phyloP scores from a whole-genome alignment of 2,888 invertebrate genomes.

The Deilephila elpenor region DNA sequence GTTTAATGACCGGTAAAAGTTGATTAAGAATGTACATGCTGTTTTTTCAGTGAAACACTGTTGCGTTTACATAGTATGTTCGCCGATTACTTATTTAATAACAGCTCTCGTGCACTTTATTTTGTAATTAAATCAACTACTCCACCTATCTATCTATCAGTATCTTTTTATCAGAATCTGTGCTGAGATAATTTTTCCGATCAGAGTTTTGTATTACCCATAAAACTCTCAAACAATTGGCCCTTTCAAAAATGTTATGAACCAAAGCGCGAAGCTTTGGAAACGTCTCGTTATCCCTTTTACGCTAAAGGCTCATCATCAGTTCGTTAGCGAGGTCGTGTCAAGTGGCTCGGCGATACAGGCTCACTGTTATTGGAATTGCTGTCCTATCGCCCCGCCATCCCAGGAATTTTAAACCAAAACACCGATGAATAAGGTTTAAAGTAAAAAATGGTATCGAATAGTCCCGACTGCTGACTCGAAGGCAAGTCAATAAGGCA shows the following conservation, averaged over 20 bases:
- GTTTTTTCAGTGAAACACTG: background rate
- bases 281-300: conserved; percentile 47
- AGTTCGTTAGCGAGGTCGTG: conserved; percentile 65
- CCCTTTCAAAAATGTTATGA: background rate
- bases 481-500: conserved; percentile 45
- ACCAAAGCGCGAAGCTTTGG: conserved; percentile 19
- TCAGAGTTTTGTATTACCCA: background rate
- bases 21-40: conserved; percentile 11
- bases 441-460: conserved; percentile 30
- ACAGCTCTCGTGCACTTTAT: background rate
- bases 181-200: background rate
- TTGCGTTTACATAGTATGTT: background rate
- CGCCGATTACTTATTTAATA: background rate
- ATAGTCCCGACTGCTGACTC: conserved; percentile 38
- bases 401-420: conserved; percentile 42
- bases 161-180: background rate
- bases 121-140: background rate
- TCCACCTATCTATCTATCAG: too few species aligned
- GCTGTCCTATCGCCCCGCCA: conserved; percentile 16
- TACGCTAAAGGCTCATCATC: conserved; percentile 60
- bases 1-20: conserved; percentile 20
- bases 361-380: conserved; percentile 37
- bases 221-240: background rate
- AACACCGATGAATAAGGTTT: conserved; percentile 29
- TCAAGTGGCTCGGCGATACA: conserved; percentile 56